Conservation (phyloP, 1,140 invertebrate genomes). For the Diachasmimorpha longicaudata region DNA sequence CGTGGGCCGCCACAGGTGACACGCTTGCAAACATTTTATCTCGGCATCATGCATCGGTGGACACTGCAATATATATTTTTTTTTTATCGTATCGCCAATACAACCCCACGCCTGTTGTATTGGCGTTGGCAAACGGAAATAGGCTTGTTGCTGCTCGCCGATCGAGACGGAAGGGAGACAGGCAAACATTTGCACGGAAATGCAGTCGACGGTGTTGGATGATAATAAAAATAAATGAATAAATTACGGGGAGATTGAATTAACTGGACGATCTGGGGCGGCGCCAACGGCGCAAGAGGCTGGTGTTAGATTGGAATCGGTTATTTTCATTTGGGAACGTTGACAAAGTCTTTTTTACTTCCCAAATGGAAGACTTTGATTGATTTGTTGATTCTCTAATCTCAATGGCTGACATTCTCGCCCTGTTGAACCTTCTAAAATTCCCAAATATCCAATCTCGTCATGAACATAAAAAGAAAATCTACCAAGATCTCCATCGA, state of each 20-base stretch:
- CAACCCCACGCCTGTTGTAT: not conserved
- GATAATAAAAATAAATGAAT: not conserved
- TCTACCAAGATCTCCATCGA: not conserved
- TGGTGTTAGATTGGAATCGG: no score
- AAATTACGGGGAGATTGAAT: not conserved
- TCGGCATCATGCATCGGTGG: constrained; percentile 7
- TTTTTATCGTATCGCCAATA: not conserved
- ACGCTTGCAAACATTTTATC: constrained; percentile 16
- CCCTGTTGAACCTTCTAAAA: no score
- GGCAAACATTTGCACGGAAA: not conserved
- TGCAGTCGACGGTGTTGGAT: not conserved
- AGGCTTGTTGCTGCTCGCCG: constrained; percentile 15
- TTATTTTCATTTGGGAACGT: no score
- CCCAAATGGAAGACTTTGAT: no score
- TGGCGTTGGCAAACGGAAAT: constrained; percentile 11
- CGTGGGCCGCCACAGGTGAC: constrained; percentile 7
- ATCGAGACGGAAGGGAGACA: not conserved
- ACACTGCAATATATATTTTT: not conserved
- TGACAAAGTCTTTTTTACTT: no score
- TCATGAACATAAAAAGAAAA: no score
- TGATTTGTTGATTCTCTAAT: no score
- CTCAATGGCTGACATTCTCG: no score
- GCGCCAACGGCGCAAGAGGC: not conserved
- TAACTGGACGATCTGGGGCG: not conserved
- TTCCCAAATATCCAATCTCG: no score